Conservation (phyloP, 2,888 invertebrate species). For the Sarcophaga subvicina region DNA sequence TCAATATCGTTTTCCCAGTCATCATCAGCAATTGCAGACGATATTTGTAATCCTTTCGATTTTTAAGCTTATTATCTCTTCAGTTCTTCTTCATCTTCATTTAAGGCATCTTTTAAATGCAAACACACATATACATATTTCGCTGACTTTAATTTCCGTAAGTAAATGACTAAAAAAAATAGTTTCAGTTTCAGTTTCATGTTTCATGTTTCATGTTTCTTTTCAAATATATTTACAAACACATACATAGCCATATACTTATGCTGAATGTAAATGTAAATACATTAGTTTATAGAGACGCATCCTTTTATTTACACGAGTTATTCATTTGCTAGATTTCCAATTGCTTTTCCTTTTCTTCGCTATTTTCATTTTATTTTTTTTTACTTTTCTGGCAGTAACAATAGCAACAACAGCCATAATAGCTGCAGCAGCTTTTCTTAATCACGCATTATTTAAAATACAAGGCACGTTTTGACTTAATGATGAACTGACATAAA, state of each 20-base stretch:
- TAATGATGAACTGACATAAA: slow-evolving; percentile 60
- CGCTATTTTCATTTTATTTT: background rate
- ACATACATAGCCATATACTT: background rate
- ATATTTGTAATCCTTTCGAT: slow-evolving; percentile 27
- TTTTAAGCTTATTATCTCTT: background rate
- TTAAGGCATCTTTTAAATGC: slow-evolving; percentile 13
- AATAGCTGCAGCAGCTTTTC: slow-evolving; percentile 38
- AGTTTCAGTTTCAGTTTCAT: slow-evolving; percentile 41
- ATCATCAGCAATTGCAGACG: slow-evolving; percentile 17
- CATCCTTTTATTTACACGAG: background rate
- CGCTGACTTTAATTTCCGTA: slow-evolving; percentile 66
- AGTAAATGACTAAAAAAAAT: slow-evolving; percentile 52
- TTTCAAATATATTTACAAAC: background rate
- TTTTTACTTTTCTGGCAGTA: background rate
- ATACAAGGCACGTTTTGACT: slow-evolving; percentile 58
- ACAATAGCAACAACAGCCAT: background rate
- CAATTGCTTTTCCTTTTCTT: background rate
- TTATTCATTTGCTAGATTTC: background rate
- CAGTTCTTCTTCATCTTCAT: background rate
- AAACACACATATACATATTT: slow-evolving; percentile 42
- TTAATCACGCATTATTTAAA: slow-evolving; percentile 54
- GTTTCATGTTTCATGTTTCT: background rate
- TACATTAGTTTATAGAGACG: background rate
- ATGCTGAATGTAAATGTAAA: background rate
- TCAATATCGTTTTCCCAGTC: slow-evolving; percentile 38